Base-by-base conservation (phyloP, 2,888 invertebrate genomes). In the Amphipoea oculea region DNA sequence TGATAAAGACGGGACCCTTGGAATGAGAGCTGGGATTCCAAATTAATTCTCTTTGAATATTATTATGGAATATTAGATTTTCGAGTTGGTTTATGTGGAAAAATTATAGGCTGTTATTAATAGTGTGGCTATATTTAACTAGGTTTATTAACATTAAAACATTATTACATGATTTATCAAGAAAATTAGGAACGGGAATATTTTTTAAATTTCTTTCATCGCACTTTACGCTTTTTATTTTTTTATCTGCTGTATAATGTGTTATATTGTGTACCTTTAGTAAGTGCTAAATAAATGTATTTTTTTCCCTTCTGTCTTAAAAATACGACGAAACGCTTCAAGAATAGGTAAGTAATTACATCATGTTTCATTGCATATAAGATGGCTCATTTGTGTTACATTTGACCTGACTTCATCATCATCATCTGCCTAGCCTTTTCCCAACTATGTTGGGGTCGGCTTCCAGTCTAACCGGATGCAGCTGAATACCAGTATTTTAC, bases 41-140 rank as follows among this genome's bases (percentile, higher is more conserved):
- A 85, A 85, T 85, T 85, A 82, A 76, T 85, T 79, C 65, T 48
- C 76, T 72, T 40, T 20, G 78, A 84, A 79, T 84, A 73, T 73
- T 82, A 78, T 78, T 81, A 72, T 29, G 12, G 67, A 36, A 73
- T 73, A 66, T 79, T 72, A 73, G 12, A 60, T 63, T 80, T 66
- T 36, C 11, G 65, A 68, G 65, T 20, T 73, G n/a, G 23, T 57
- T 68, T 48, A 40, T 36, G 3, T 36, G 20, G 14, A 63, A 68
- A 81, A 68, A 68, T 40, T 57, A 62, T 70, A 20, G 17, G 0
- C 9, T 45, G 5, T 42, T 36, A 62, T 42, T 51, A 20, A 11
- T 23, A 23, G n/a, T 73, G 36, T 42, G 0, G 4, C 23, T 70
- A 17, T n/a, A 40, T 62, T 14, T 36, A 51, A 51, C 29, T 65